A percentile compares a stretch with the other conserved stretches of the same genome.
Evolutionary conservation across 2,888 invertebrate genomes (phyloP).

Genomic region (Polydesmus complanatus): DNA sequence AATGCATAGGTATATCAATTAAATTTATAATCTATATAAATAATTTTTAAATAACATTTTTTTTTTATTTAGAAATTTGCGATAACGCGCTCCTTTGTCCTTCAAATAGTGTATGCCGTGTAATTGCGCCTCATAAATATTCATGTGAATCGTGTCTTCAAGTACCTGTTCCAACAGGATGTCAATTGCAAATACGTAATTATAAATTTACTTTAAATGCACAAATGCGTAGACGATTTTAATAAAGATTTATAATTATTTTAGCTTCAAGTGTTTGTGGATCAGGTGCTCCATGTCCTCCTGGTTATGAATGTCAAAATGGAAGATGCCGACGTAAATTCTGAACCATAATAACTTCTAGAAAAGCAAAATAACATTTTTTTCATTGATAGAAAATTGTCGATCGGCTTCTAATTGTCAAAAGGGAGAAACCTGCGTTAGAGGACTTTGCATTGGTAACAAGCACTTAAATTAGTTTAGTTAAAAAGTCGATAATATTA

Average conservation of each 20-base stretch:
- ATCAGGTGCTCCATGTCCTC: constrained; percentile 14
- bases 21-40: not conserved
- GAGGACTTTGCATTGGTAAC: constrained; percentile 22
- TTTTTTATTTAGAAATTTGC: constrained; percentile 50
- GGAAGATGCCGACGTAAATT: constrained; percentile 18
- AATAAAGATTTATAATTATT: not conserved
- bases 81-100: constrained; percentile 58
- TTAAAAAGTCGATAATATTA: no score
- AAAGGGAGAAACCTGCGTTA: constrained; percentile 23
- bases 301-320: constrained; percentile 16
- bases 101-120: constrained; percentile 58
- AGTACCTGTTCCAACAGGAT: constrained; percentile 10
- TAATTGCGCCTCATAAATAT: constrained; percentile 13
- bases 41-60: not conserved
- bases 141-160: constrained; percentile 14
- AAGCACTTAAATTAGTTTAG: no score
- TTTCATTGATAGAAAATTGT: constrained; percentile 17
- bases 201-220: no score
- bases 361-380: not conserved
- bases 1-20: constrained; percentile 45
- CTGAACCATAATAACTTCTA: not conserved
- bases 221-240: constrained; percentile 3
- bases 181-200: constrained; percentile 12
- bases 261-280: constrained; percentile 12
- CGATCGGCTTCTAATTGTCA: constrained; percentile 23